Evolutionary conservation across 1,140 invertebrate genomes (phyloP).

Genomic region (Arion vulgaris): DNA sequence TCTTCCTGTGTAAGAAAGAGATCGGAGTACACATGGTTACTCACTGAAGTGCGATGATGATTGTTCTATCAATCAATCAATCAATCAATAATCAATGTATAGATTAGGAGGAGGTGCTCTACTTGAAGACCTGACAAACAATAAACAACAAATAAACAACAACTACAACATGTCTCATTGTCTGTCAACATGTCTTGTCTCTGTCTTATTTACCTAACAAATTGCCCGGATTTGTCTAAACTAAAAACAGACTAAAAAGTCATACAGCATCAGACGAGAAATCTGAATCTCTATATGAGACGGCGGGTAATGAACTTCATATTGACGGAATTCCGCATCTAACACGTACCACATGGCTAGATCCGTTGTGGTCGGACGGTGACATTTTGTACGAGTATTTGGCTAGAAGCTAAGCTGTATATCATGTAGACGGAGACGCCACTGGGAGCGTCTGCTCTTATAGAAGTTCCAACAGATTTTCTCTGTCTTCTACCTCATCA

Average conservation of each 20-base stretch:
- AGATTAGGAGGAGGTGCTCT: no score
- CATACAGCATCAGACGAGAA: background rate
- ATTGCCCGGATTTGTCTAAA: background rate
- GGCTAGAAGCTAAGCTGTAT: background rate
- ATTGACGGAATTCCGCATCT: background rate
- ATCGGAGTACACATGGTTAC: no score
- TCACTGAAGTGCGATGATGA: no score
- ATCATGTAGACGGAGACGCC: background rate
- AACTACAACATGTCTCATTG: background rate
- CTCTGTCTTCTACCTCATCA: background rate
- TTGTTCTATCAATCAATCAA: no score
- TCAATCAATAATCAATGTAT: no score
- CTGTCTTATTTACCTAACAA: conserved; percentile 5
- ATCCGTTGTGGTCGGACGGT: background rate
- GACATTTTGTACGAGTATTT: background rate
- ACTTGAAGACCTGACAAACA: no score
- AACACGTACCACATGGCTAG: background rate
- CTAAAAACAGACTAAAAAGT: background rate
- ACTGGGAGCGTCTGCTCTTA: background rate
- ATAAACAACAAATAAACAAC: no score
- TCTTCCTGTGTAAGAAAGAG: no score
- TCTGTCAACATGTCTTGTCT: background rate
- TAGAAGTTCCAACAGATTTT: background rate
- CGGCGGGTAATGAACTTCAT: background rate
- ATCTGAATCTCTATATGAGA: background rate